Conservation (phyloP, 2,113 vertebrate species). For the Equus przewalskii region DNA sequence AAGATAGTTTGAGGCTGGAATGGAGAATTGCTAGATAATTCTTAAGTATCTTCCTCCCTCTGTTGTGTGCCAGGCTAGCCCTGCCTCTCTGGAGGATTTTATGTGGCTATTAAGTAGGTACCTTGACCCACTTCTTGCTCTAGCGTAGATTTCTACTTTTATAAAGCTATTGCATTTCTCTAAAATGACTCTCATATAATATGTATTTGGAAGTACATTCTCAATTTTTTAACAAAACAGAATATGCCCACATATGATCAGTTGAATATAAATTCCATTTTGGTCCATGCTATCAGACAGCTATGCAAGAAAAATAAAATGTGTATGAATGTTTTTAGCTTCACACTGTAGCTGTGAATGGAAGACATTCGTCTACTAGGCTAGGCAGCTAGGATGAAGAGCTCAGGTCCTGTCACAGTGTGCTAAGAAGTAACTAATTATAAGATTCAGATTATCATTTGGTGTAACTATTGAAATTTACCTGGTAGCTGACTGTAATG, state of each 20-base stretch:
- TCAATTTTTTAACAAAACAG: conserved; percentile 65
- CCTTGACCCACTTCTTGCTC: conserved; percentile 38
- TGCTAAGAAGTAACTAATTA: conserved; percentile 55
- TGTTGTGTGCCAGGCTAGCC: not conserved
- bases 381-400: conserved; percentile 54
- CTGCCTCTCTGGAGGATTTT: not conserved
- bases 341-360: conserved; percentile 53
- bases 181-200: not conserved
- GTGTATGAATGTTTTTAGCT: conserved; percentile 28
- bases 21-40: not conserved
- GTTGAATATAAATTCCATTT: conserved; percentile 68
- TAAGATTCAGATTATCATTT: conserved; percentile 53
- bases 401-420: not conserved
- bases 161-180: conserved; percentile 57
- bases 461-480: conserved; percentile 57
- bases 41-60: not conserved
- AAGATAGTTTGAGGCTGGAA: not conserved
- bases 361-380: conserved; percentile 28
- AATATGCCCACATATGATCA: conserved; percentile 5
- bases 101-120: not conserved
- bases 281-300: conserved; percentile 37
- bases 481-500: conserved; percentile 65
- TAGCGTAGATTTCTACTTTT: conserved; percentile 33
- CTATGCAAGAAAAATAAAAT: conserved; percentile 6
- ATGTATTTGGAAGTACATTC: conserved; percentile 19